phyloP scores from a whole-genome alignment of 2,113 vertebrate genomes.

The Brienomyrus longianalis region DNA sequence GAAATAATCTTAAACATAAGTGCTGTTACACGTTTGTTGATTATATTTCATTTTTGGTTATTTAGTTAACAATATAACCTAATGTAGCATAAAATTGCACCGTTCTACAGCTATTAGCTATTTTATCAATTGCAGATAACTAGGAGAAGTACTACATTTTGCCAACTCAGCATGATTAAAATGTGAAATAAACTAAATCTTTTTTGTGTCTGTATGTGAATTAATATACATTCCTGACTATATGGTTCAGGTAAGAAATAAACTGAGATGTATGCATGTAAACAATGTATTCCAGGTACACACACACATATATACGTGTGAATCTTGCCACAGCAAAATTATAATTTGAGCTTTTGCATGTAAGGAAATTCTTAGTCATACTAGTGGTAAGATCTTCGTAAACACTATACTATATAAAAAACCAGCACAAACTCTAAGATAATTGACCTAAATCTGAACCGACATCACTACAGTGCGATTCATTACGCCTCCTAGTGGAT shows the following conservation, averaged over 20 bases:
- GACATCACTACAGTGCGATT: background rate
- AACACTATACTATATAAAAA: background rate
- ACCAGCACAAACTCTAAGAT: background rate
- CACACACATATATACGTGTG: background rate
- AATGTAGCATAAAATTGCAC: background rate
- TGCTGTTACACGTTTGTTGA: background rate
- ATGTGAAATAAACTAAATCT: background rate
- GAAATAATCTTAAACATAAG: background rate
- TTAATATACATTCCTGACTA: background rate
- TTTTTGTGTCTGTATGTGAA: background rate
- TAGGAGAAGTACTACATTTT: background rate
- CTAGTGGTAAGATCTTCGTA: background rate
- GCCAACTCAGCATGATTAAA: background rate
- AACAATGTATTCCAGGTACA: background rate
- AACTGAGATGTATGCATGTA: background rate
- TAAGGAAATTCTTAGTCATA: background rate
- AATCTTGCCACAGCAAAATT: background rate
- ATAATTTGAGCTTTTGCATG: background rate
- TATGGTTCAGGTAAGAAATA: background rate
- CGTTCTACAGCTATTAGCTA: background rate
- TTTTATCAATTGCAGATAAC: background rate
- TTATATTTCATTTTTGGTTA: background rate
- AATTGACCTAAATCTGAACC: conserved; percentile 20
- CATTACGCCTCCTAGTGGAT: background rate
- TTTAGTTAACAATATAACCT: background rate